Base-by-base conservation (phyloP, 2,113 vertebrate species). In the Scytalopus superciliaris region DNA sequence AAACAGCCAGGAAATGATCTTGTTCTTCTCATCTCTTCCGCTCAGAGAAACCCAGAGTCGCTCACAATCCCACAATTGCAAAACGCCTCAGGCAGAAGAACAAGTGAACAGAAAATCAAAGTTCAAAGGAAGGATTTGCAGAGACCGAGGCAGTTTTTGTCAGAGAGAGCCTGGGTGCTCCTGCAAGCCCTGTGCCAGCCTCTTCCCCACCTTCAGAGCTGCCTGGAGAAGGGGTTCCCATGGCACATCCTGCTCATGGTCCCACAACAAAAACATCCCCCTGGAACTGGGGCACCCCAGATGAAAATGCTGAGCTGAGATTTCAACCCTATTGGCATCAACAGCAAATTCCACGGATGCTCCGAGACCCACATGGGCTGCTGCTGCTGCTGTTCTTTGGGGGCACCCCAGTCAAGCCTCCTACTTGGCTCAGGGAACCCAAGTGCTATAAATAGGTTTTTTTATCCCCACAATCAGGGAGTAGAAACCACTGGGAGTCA, bases 101-200 rank as follows among this genome's bases (percentile, higher is more conserved):
- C 78, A 35, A 92, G 76, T 3, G 62, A 94, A 79, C 52, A 87
- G 84, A 75, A 95, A 91, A 85, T 86, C 92, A 69, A 82, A 94
- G 85, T 90, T 91, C 82, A 83, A 84, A 87, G 73, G 14, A 49
- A 69, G 28, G 75, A 73, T 83, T 88, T 60, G 40, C 84, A 35
- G 77, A 35, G 89, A 64, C 35, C 1, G 15, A 84, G 42, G 68
- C 81, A 11, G 59, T 8, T 81, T 49, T 55, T 42, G 55, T n/a
- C 17, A 42, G 74, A 14, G 50, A 33, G 66, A 75, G 68, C 39
- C 27, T 47, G 44, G 75, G 14, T 77, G 39, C 40, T 83, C 42
- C 77, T 56, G 12, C 1, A 2, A 59, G 42, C 44, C 30, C 80
- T 19, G 18, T 56, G 64, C 55, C 82, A 47, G 52, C 82, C 10